These are phyloP conservation scores for Pluvialis apricaria DNA, from an alignment of 2,113 vertebrate genomes.

Conservation along the genomic window DNA sequence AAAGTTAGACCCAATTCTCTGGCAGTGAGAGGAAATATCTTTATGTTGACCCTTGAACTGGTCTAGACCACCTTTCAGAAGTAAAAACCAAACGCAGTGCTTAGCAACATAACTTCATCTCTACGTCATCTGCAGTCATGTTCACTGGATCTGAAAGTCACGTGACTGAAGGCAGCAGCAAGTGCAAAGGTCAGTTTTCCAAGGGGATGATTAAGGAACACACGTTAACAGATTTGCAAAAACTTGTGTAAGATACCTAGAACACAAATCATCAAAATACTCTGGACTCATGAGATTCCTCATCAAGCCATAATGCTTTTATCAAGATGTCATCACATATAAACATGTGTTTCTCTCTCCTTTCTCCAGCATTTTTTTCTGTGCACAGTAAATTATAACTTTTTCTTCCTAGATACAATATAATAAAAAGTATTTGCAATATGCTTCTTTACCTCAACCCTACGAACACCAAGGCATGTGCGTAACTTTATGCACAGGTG, in stretches of 20 bases:
- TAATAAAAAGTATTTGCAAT: background rate
- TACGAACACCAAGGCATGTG: background rate
- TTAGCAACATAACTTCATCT: background rate
- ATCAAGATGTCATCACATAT: background rate
- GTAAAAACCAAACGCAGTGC: background rate
- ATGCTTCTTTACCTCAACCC: background rate
- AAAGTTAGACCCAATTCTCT: background rate
- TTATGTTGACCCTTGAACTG: background rate
- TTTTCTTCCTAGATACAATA: background rate
- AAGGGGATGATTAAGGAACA: background rate
- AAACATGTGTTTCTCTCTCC: background rate
- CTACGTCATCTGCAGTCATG: background rate
- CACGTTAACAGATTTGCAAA: background rate
- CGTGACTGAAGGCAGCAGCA: background rate
- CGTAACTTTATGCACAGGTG: background rate
- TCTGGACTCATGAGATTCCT: background rate
- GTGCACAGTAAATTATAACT: background rate
- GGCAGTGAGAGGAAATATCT: background rate
- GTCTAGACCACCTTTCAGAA: background rate
- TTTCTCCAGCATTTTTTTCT: background rate
- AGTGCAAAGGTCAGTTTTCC: background rate
- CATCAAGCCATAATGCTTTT: background rate
- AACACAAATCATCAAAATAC: background rate
- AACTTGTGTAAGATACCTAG: background rate
- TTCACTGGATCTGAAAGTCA: background rate